These are phyloP conservation scores for Archips crataeganus DNA, from an alignment of 2,888 invertebrate genomes.

Conservation along the genomic window DNA sequence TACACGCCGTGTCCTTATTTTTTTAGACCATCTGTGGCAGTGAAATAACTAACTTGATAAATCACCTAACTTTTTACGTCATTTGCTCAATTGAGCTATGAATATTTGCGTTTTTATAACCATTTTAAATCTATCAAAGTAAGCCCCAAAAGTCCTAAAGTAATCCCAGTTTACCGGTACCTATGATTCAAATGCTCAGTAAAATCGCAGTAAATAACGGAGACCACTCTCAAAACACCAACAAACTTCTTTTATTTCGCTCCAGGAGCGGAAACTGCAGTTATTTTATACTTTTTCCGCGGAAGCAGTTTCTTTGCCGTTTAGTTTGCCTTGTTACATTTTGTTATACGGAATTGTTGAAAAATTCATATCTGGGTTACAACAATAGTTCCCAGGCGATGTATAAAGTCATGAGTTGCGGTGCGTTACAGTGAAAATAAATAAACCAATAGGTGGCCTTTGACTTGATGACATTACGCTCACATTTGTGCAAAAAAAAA, in stretches of 20 bases:
- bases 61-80: too few species aligned
- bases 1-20: too few species aligned
- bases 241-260: constrained; percentile 37
- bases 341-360: constrained; percentile 27
- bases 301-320: constrained; percentile 40
- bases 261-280: constrained; percentile 33
- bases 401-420: constrained; percentile 36
- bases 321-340: constrained; percentile 42
- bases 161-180: too few species aligned
- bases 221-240: constrained; percentile 21
- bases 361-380: constrained; percentile 40
- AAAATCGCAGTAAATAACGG: constrained; percentile 29
- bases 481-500: not conserved
- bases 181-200: constrained; percentile 3
- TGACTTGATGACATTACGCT: not conserved
- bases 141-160: too few species aligned
- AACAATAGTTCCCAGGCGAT: constrained; percentile 35
- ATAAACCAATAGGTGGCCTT: constrained; percentile 11
- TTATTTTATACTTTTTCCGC: constrained; percentile 38
- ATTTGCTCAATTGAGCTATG: too few species aligned
- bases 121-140: too few species aligned
- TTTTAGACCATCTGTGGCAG: too few species aligned
- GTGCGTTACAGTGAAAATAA: constrained; percentile 22
- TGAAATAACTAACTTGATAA: too few species aligned
- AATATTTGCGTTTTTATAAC: too few species aligned